Base-by-base conservation (phyloP, 1,140 invertebrate species). In the Zaprionus ghesquierei region DNA sequence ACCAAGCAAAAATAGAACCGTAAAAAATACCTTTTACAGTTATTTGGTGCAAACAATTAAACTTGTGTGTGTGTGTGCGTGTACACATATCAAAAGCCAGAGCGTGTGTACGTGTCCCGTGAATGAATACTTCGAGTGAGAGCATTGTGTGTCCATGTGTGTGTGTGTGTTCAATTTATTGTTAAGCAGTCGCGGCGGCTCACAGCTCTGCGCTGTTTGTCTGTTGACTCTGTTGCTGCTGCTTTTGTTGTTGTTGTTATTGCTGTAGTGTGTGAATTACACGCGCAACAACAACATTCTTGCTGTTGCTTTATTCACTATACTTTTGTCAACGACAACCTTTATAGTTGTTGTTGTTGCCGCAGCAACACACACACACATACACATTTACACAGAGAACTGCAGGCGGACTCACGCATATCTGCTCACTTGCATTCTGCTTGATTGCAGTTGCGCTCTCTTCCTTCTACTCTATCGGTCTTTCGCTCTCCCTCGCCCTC, bases 11-110 rank as follows among this genome's bases (percentile, higher is more conserved):
- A 73, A 75, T 61, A 50, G 62, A 44, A 63, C 23, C 44, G 50
- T 63, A 63, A 66, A 65, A 77, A 66, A 66, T 62, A 44, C 61
- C 63, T 79, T 63, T 86, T 78, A 86, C 69, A 77, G 66, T 78
- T 81, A 81, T 72, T 77, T 82, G 72, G 63, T 82, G 79, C 79
- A 82, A 82, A 87, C 58, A 81, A 71, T 87, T 78, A 76, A 79
- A 65, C 12, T 18, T 23, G 49, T 25, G 13, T 65, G 50, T 51
- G 64, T 70, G 56, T 25, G 18, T 55, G 29, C 59, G 41, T 56
- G 55, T 61, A 41, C 44, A 73, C 49, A 60, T 60, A 65, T 62
- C 38, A 51, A 69, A 56, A 69, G 51, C 31, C 55, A 49, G 53
- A 73, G 58, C 71, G 65, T 69, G 73, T 79, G 66, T 79, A 66